Evolutionary conservation across 2,888 invertebrate genomes (phyloP).

Genomic region (Drosophila koepferae): DNA sequence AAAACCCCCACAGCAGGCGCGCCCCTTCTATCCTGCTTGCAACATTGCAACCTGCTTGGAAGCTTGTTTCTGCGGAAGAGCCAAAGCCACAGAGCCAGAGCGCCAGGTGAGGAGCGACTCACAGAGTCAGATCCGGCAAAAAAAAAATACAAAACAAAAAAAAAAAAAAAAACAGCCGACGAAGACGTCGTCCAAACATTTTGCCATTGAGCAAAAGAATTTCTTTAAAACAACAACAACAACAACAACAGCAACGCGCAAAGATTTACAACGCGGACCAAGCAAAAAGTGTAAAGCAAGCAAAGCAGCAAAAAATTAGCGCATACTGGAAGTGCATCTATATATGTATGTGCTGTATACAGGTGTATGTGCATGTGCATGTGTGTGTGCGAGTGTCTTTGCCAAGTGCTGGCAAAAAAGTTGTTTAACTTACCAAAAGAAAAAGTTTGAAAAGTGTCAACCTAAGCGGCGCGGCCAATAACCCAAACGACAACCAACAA

Average conservation of each 20-base stretch:
- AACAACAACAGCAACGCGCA: conserved; percentile 46
- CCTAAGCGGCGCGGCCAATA: conserved; percentile 73
- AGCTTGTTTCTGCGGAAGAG: conserved; percentile 79
- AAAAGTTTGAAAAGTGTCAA: conserved; percentile 79
- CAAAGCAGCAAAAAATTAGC: conserved; percentile 74
- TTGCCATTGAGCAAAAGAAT: conserved; percentile 66
- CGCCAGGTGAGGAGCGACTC: conserved; percentile 28
- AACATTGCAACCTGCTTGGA: conserved; percentile 69
- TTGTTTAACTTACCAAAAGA: conserved; percentile 70
- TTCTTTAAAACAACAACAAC: conserved; percentile 56
- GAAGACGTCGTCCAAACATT: conserved; percentile 56
- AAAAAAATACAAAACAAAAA: conserved; percentile 18
- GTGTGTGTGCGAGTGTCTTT: conserved; percentile 23
- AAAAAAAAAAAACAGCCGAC: conserved; percentile 28
- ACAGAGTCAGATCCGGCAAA: conserved; percentile 55
- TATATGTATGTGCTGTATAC: conserved; percentile 11
- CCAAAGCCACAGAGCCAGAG: conserved; percentile 30
- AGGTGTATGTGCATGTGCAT: conserved; percentile 5
- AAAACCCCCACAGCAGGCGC: conserved; percentile 23
- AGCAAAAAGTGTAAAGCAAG: conserved; percentile 76
- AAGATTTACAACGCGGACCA: conserved; percentile 68
- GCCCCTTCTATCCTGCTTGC: conserved; percentile 46
- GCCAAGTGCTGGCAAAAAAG: conserved; percentile 57
- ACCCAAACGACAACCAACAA: conserved; percentile 57
- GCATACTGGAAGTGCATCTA: conserved; percentile 70